phyloP scores from a whole-genome alignment of 2,113 vertebrate species.

The Osmerus mordax region DNA sequence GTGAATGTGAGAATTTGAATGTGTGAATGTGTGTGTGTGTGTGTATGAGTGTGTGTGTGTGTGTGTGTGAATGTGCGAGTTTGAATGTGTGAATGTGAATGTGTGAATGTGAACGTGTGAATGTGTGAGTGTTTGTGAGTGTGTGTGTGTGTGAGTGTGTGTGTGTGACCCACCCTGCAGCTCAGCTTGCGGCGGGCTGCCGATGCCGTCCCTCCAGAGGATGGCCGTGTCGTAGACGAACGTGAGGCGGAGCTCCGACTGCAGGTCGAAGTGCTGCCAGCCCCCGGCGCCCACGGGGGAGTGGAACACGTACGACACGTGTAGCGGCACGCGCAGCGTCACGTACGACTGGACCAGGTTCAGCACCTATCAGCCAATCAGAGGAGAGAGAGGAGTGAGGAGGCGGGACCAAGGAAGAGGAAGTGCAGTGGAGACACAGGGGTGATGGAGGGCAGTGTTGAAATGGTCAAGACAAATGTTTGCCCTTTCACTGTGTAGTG shows the following conservation, averaged over 20 bases:
- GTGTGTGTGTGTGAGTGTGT: background rate
- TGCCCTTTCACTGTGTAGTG: background rate
- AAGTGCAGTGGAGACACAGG: background rate
- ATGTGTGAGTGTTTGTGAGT: background rate
- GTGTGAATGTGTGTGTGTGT: background rate
- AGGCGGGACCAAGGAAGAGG: background rate
- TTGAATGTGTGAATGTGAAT: background rate
- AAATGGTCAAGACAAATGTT: background rate
- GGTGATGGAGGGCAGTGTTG: background rate
- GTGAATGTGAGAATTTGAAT: background rate
- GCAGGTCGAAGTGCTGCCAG: constrained; percentile 95
- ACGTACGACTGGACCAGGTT: constrained; percentile 95
- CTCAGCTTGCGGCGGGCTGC: constrained; percentile 87
- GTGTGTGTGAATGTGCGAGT: background rate
- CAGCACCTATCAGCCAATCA: constrained; percentile 74
- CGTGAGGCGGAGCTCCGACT: constrained; percentile 88
- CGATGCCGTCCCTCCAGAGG: constrained; percentile 89
- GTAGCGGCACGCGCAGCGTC: constrained; percentile 88
- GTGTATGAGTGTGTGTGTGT: background rate
- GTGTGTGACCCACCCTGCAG: constrained; percentile 77
- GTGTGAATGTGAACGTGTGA: background rate
- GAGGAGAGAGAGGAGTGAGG: background rate
- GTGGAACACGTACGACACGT: constrained; percentile 92
- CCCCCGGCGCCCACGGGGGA: constrained; percentile 83
- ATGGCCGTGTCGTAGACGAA: constrained; percentile 98